Evolutionary conservation across 2,888 invertebrate species (phyloP).

Genomic region (Furcula furcula): DNA sequence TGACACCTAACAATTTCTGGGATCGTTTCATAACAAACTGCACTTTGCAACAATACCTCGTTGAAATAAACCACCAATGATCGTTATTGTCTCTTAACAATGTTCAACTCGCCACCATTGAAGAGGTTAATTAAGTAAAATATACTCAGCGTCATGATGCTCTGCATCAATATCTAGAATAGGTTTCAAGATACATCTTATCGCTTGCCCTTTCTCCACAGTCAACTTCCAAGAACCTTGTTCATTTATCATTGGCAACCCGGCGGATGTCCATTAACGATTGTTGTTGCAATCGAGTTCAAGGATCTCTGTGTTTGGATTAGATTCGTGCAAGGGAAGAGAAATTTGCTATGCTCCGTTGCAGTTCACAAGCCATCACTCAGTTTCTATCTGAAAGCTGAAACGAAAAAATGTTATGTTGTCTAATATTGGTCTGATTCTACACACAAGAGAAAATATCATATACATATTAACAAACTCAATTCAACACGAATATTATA

Average conservation of each 20-base stretch:
- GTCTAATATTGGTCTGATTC: no score
- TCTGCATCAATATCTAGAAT: slow-evolving; percentile 2
- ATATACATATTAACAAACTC: no score
- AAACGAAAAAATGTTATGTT: no score
- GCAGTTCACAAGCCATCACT: no score
- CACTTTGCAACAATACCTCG: slow-evolving; percentile 4
- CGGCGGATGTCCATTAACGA: slow-evolving; percentile 54
- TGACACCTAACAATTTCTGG: neutral
- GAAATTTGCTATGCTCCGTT: no score
- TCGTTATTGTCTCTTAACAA: neutral
- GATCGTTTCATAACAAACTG: neutral
- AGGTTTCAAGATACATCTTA: slow-evolving; percentile 17
- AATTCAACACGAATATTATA: no score
- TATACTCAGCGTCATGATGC: slow-evolving; percentile 6
- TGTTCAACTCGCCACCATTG: neutral
- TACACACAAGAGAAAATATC: no score
- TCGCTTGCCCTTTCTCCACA: slow-evolving; percentile 24
- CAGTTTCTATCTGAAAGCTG: no score
- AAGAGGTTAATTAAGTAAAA: slow-evolving; percentile 3
- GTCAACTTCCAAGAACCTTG: slow-evolving; percentile 41
- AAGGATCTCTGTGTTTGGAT: slow-evolving; percentile 38
- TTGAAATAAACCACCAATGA: neutral
- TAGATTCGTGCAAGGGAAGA: slow-evolving; percentile 21
- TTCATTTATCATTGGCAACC: slow-evolving; percentile 34
- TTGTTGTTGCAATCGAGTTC: slow-evolving; percentile 51